phyloP scores from a whole-genome alignment of 23 tunicate species.

The Trididemnum clinides region DNA sequence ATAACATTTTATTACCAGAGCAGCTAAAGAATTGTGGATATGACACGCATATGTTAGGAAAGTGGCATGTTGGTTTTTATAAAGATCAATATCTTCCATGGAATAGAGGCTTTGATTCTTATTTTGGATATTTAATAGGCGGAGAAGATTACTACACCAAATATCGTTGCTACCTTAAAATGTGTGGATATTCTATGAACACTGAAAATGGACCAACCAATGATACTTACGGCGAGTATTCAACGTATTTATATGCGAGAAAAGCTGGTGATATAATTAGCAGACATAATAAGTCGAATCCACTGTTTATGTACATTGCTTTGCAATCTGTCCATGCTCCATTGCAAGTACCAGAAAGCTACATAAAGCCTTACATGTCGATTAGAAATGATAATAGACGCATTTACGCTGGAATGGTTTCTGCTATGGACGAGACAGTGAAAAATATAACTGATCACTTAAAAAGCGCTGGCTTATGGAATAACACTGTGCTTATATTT shows the following conservation, averaged over 20 bases:
- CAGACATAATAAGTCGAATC: slow-evolving; percentile 54
- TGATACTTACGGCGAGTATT: slow-evolving; percentile 79
- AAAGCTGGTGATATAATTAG: slow-evolving; percentile 57
- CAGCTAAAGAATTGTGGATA: slow-evolving; percentile 70
- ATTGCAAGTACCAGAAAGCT: slow-evolving; percentile 77
- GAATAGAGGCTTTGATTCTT: slow-evolving; percentile 74
- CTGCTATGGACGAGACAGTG: slow-evolving; percentile 79
- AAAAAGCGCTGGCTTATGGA: slow-evolving; percentile 42
- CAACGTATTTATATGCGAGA: slow-evolving; percentile 62
- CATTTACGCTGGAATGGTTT: slow-evolving; percentile 82
- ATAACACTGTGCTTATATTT: slow-evolving; percentile 70
- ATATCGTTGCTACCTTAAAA: neutral
- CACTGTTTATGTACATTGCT: slow-evolving; percentile 81
- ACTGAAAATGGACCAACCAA: slow-evolving; percentile 67
- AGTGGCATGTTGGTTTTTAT: slow-evolving; percentile 90
- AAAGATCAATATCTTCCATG: slow-evolving; percentile 64
- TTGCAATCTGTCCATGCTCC: slow-evolving; percentile 92
- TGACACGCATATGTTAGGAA: slow-evolving; percentile 79
- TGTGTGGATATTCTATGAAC: slow-evolving; percentile 63
- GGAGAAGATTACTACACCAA: slow-evolving; percentile 59
- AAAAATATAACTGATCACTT: slow-evolving; percentile 62
- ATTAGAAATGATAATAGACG: slow-evolving; percentile 60
- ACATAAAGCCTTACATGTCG: slow-evolving; percentile 51
- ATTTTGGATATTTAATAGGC: slow-evolving; percentile 74
- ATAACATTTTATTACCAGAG: slow-evolving; percentile 68